Evolutionary conservation across 2,797 vertebrate species (phyloP).

Genomic region (Sebastes wilsoni): DNA sequence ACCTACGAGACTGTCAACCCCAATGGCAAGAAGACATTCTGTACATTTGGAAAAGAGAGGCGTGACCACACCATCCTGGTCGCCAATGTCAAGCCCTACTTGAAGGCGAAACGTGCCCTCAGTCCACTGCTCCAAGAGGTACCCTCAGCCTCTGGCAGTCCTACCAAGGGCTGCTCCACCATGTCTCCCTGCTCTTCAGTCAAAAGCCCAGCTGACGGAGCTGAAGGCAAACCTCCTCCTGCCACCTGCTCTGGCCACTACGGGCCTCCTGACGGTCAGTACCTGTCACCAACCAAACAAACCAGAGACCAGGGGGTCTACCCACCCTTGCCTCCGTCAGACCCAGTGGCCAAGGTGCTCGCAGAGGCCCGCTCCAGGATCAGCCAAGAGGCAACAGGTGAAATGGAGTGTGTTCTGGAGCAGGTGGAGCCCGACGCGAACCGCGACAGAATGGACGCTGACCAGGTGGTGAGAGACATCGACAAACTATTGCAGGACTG

Average conservation of each 20-base stretch:
- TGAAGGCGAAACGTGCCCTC: conserved; percentile 99
- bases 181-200: conserved; percentile 90
- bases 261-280: conserved; percentile 92
- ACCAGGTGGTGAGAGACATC: conserved; percentile 98
- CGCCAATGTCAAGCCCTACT: conserved; percentile 99
- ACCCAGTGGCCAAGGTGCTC: conserved; percentile 96
- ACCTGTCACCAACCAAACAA: conserved; percentile 95
- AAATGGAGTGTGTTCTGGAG: conserved; percentile 93
- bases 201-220: conserved; percentile 93
- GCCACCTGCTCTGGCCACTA: conserved; percentile 87
- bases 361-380: conserved; percentile 93
- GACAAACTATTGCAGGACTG: conserved; percentile 99
- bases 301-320: conserved; percentile 86
- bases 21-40: conserved; percentile 99
- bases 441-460: conserved; percentile 92
- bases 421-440: conserved; percentile 82
- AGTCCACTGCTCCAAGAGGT: conserved; percentile 98
- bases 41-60: conserved; percentile 99
- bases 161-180: conserved; percentile 92
- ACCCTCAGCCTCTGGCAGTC: conserved; percentile 94
- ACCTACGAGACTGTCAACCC: conserved; percentile 96
- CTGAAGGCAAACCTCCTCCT: conserved; percentile 89
- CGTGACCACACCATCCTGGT: conserved; percentile 99
- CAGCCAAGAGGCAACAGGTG: conserved; percentile 89
- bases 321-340: conserved; percentile 86